Percentiles rank a stretch among this genome's conserved stretches.
Evolutionary conservation across 2,113 vertebrate species (phyloP).

Genomic region (Bubo bubo): DNA sequence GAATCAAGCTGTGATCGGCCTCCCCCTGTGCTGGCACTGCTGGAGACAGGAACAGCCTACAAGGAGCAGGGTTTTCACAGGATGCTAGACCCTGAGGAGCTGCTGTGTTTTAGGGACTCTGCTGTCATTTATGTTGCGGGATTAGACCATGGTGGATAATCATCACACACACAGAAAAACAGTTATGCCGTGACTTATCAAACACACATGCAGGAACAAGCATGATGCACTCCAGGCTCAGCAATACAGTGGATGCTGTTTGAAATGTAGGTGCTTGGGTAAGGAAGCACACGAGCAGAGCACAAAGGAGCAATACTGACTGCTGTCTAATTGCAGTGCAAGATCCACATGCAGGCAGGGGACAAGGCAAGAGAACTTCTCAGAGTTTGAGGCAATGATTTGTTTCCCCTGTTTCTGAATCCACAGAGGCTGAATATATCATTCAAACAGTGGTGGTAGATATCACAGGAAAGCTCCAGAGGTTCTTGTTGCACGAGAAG

Average conservation of each 20-base stretch:
- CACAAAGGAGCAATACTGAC: not conserved
- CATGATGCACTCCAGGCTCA: not conserved
- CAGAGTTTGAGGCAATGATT: not conserved
- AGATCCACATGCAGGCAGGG: not conserved
- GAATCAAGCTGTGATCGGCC: not conserved
- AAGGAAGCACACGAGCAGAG: not conserved
- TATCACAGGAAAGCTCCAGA: not conserved
- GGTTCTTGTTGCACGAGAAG: not conserved
- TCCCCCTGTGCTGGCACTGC: not conserved
- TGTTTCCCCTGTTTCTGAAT: not conserved
- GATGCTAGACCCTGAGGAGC: slow-evolving; percentile 10
- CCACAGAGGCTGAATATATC: not conserved
- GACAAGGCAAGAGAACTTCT: not conserved
- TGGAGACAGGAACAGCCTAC: slow-evolving; percentile 47
- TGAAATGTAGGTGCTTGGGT: not conserved
- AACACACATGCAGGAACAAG: slow-evolving; percentile 5
- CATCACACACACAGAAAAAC: not conserved
- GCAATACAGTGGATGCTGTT: not conserved
- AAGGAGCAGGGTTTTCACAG: slow-evolving; percentile 20
- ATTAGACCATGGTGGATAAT: not conserved
- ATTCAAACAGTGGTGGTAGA: not conserved
- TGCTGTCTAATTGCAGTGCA: not conserved
- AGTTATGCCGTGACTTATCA: not conserved
- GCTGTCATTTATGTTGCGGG: not conserved
- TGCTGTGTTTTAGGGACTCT: not conserved